These are phyloP conservation scores for Synergus laeviventris DNA, from an alignment of 2,888 invertebrate genomes.

Conservation along the genomic window DNA sequence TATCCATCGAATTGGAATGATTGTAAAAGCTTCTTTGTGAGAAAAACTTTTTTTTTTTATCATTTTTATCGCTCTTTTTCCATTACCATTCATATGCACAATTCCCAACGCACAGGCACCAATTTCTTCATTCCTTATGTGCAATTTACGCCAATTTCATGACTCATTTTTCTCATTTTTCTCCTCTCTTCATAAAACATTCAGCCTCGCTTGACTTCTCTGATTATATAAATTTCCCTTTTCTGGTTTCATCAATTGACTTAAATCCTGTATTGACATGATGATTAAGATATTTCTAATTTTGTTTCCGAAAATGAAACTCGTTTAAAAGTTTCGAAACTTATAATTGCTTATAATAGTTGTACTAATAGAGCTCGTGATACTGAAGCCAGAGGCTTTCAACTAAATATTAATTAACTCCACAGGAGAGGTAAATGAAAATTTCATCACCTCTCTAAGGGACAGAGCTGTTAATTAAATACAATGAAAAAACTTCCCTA, in stretches of 20 bases:
- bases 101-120: not conserved
- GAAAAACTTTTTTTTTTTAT: no score
- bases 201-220: not conserved
- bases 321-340: no score
- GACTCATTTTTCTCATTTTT: no score
- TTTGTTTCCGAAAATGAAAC: no score
- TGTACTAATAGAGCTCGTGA: no score
- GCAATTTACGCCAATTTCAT: slow-evolving; percentile 2
- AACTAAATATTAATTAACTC: no score
- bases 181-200: not conserved
- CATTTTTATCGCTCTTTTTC: not conserved
- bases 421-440: no score
- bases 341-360: no score
- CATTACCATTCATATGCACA: not conserved
- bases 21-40: not conserved
- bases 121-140: not conserved
- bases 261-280: not conserved
- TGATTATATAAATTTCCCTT: not conserved
- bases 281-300: not conserved
- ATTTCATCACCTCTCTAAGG: no score
- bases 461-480: no score
- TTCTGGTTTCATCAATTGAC: not conserved
- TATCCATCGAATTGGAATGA: not conserved
- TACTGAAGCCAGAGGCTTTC: no score
- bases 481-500: no score